phyloP scores from a whole-genome alignment of 2,113 vertebrate genomes.

The Malurus cyaneus region DNA sequence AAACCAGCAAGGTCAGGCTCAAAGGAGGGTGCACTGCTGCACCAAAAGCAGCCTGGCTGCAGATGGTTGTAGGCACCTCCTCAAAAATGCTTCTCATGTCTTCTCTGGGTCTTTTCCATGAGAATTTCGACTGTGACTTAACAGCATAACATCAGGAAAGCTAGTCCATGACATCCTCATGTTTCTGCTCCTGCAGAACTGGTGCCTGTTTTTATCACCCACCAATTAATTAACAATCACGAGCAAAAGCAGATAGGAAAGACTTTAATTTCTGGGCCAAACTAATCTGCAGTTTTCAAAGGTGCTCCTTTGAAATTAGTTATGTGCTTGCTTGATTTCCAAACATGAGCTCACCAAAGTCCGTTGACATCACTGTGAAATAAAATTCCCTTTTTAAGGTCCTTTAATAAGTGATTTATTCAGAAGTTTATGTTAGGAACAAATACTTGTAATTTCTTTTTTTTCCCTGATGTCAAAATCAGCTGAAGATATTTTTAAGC shows the following conservation, averaged over 20 bases:
- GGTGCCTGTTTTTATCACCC: background rate
- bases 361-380: background rate
- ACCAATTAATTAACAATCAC: conserved; percentile 17
- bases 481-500: background rate
- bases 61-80: background rate
- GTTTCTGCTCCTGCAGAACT: background rate
- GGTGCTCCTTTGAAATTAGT: background rate
- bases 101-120: background rate
- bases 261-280: background rate
- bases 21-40: background rate
- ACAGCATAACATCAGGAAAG: background rate
- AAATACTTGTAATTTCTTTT: background rate
- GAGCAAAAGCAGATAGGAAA: background rate
- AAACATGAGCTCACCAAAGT: background rate
- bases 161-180: fast-evolving
- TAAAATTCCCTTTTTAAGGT: background rate
- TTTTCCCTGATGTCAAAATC: background rate
- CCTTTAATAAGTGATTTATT: fast-evolving
- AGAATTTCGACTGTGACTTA: background rate
- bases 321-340: background rate
- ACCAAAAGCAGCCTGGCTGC: background rate
- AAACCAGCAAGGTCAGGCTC: background rate
- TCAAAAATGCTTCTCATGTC: background rate
- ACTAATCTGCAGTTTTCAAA: background rate
- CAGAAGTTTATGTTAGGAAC: background rate